These are phyloP conservation scores for Leptinotarsa rubiginosa DNA, from an alignment of 2,888 invertebrate genomes.

Conservation along the genomic window DNA sequence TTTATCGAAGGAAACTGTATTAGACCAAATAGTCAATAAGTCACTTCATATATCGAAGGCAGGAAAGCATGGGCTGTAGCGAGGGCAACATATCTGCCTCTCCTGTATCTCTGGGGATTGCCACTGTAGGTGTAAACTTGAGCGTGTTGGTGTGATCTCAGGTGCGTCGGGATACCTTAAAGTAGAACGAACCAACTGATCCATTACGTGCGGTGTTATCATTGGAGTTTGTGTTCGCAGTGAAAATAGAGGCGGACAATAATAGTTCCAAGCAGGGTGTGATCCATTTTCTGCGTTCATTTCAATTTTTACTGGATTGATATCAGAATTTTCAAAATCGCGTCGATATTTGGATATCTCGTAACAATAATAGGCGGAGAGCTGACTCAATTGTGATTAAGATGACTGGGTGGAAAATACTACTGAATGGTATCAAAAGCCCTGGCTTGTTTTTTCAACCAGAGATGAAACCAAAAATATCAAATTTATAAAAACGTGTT, in stretches of 20 bases:
- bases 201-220: slow-evolving; percentile 12
- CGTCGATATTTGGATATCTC: too few species aligned
- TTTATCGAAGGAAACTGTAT: slow-evolving; percentile 7
- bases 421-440: too few species aligned
- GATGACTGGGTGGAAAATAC: too few species aligned
- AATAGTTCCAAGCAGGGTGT: not conserved
- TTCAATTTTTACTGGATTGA: too few species aligned
- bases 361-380: too few species aligned
- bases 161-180: slow-evolving; percentile 51
- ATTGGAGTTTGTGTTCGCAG: not conserved
- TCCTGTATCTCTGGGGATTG: slow-evolving; percentile 40
- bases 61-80: slow-evolving; percentile 26
- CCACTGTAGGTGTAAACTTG: slow-evolving; percentile 44
- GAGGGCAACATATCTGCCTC: slow-evolving; percentile 27
- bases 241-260: not conserved
- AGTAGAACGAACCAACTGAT: slow-evolving; percentile 14
- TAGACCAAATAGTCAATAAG: slow-evolving; percentile 19
- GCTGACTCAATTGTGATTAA: too few species aligned
- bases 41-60: slow-evolving; percentile 14
- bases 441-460: too few species aligned
- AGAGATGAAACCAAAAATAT: too few species aligned
- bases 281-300: too few species aligned
- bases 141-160: slow-evolving; percentile 47
- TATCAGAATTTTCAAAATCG: too few species aligned
- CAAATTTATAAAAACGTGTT: too few species aligned